Evolutionary conservation across 2,888 invertebrate species (phyloP), one percentile per base, ranked within the genome.

Genomic region (Ischnus inquisitorius): DNA sequence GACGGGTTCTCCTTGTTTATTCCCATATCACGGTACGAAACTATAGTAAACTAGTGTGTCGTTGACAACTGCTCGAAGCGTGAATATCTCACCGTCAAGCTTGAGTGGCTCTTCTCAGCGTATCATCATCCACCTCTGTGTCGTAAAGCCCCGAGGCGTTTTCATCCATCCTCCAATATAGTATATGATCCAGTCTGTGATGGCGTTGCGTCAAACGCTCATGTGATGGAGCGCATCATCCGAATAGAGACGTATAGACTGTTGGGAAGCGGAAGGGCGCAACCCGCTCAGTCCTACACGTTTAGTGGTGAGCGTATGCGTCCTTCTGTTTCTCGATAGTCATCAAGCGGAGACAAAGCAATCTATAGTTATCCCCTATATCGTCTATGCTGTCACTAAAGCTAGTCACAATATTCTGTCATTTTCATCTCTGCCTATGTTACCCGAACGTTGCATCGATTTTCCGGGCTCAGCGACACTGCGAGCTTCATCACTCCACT

Each of bases 41-140:
- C 25, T 48, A 28, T 51, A 19, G 43, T 46, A 62, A 16, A 28
- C 62, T 14, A 28, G 48, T 19, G 39, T 25, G 65, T 76, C 51
- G 65, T 76, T 67, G 76, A 54, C 76, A 76, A 76, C 76, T 65
- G 41, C 65, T 67, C 76, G 76, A 67, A 65, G 76, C 76, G 76
- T 76, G 51, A 65, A 65, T 76, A 76, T 76, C 65, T 76, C 76
- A 39, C 54, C 19, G 60, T 72, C 72, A 25, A 8, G 72, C 60
- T 72, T 41, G 60, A 72, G 72, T 72, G 60, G 72, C 60, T 60
- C 60, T 60, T 72, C 72, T 57, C 57, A n/a, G 65, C 54, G 51
- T 76, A 76, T 76, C 76, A 28, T 51, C 54, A 34, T 62, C n/a
- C 62, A 46, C 62, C 34, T 64, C 16, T 64, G 48, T 76, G 51